Base-by-base conservation (phyloP, 64 coral and sea anemone genomes). In the Platygyra sinensis region DNA sequence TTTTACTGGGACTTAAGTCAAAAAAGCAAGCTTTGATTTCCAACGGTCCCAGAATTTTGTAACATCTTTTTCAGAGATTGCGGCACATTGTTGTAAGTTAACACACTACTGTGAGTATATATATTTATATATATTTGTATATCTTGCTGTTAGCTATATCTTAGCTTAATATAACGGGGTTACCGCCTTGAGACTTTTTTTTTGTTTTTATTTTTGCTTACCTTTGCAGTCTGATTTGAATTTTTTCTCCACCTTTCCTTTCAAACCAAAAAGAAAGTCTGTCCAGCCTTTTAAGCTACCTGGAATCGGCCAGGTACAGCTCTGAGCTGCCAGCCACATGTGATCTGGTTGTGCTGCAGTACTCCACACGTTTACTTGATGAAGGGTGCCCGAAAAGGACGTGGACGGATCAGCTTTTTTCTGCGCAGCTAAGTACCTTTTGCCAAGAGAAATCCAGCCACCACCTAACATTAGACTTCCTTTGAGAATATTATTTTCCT, bases 151-250 rank as follows among this genome's bases (percentile, higher is more conserved):
- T 67, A 36, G 33, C 33, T 36, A 36, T 36, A 36, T 36, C 33
- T 36, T 36, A 36, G 33, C 33, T 36, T 1, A 36, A 36, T 36
- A n/a, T n/a, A n/a, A n/a, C n/a, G n/a, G n/a, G n/a, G n/a, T n/a
- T n/a, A 36, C 33, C 19, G 7, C 62, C 24, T 3, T 14, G 10
- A 15, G 54, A 57, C 54, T 1, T 0, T 16, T 14, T 15, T 12
- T 1, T 11, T 11, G 1, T 57, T 13, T 2, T 57, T 57, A 13
- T 57, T 57, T 14, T 57, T 57, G 15, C 0, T 10, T 69, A 86
- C 82, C 82, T 86, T 86, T 86, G 61, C 82, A 86, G 15, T 50
- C 71, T 1, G 82, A 86, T 19, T 62, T 62, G 49, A 86, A 86
- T 50, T 69, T 62, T 31, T 86, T 86, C 31, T 46, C 63, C 31